Evolutionary conservation across 2,797 vertebrate species (phyloP), one percentile per base, ranked within the genome.

Genomic region (Coluber constrictor): DNA sequence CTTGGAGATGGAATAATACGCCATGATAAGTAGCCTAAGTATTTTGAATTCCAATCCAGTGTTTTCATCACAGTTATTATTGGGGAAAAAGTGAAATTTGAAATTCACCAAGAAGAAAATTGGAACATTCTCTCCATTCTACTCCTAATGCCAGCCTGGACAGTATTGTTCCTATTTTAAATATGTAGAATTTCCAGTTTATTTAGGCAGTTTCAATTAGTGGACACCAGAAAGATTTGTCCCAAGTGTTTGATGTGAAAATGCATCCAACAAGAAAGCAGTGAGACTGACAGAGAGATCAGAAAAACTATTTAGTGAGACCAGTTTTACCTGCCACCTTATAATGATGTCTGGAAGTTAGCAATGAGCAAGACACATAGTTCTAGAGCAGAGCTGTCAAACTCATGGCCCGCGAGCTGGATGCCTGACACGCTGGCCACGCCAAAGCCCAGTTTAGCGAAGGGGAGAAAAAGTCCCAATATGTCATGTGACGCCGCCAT

Each of bases 61-160:
- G 18, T 6, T 87, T 86, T 93, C 61, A 89, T 70, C 70, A 87
- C 88, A 87, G 89, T 87, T 66, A 20, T 90, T 91, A 90, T 92
- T 55, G 18, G 51, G 66, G 90, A 32, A 87, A n/a, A 79, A 79
- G 7, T 57, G 55, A 56, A 66, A 79, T 61, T 47, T 63, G 59
- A 60, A 54, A n/a, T 51, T 92, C 55, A 55, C 92, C 86, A 83
- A 88, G 86, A 29, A 56, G 56, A 43, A 47, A 23, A 88, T 83
- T 83, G 43, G 83, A 91, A 57, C 90, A 25, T 59, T 79, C 12
- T 90, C 83, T 43, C n/a, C 60, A 25, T 47, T 18, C 61, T 55
- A 63, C 23, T 27, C 59, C 8, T 51, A 29, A 51, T 88, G 32
- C 23, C 87, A 32, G n/a, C 56, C 60, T 70, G 43, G 51, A 32